Base-by-base conservation (phyloP, 2,797 vertebrate genomes). In the Anas capensis region DNA sequence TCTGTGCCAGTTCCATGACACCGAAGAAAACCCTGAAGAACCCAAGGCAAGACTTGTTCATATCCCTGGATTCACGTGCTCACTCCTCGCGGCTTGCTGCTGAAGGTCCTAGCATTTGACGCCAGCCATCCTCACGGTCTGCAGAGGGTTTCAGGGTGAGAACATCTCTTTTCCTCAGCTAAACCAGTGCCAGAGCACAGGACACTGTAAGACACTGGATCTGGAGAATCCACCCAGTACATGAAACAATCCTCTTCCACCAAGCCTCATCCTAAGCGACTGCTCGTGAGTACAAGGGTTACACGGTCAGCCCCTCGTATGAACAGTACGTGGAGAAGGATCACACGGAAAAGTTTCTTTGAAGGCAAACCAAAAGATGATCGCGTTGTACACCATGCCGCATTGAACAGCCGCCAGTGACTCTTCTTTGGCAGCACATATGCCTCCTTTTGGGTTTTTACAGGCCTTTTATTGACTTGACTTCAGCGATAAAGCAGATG, bases 401-500 rank as follows among this genome's bases (percentile, higher is more conserved):
- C 79, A 68, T 46, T 95, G 83, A 97, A 91, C 60, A 82, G 86
- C 3, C 0, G 71, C 78, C 92, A 79, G 27, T 75, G 70, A 57
- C 56, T 90, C 51, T 33, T 89, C 69, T 93, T 64, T 75, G 76
- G 86, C 64, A 91, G 51, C 90, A 90, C 68, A 82, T 71, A 80
- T 73, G 86, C 66, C 53, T 89, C 46, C 31, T 90, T 90, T 85
- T 87, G 44, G 84, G 40, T 56, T 91, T 87, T 82, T 95, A 91
- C 66, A 79, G 90, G 69, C 46, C 53, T 93, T 91, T 90, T 93
- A 94, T 83, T 94, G 84, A 96, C 88, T 91, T 66, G 58, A 91
- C 65, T 96, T 92, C 76, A 91, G 64, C 76, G 92, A 82, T 91
- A 95, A 84, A 95, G 86, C 69, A 95, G 89, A 95, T 65, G 78